Evolutionary conservation across 2,888 invertebrate species (phyloP), one percentile per base, ranked within the genome.

Genomic region (Drosophila imparisetae): DNA sequence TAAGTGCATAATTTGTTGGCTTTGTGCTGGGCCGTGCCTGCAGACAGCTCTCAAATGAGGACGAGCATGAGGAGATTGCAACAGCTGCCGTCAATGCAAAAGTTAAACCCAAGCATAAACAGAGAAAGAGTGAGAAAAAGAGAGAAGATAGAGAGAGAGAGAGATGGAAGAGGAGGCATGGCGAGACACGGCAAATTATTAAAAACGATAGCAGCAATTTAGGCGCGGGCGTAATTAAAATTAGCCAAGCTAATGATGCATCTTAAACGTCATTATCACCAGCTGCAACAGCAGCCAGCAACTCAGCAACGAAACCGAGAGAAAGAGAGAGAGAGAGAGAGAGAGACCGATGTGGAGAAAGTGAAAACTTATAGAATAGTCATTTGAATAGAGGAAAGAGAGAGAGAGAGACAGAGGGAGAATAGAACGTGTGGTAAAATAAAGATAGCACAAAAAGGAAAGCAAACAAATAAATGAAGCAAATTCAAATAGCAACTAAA

Each of bases 191-290:
- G 77, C 81, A 64, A 81, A 77, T 86, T 85, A 86, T 89, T 89
- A 89, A 86, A 84, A 89, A 84, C 84, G 73, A 89, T 85, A 89
- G 89, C 89, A 81, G 89, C 80, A 85, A 85, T 85, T 89, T 81
- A 71, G 84, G 84, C 87, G 72, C 60, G 71, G 70, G 74, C 72
- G 89, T 86, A 86, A 85, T 89, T 85, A 86, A 89, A 86, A 85
- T 85, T 89, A 89, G 89, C 82, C 81, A 83, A 80, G 75, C 80
- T 89, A 85, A 85, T 86, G 89, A 89, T 83, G 87, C 85, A 86
- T 85, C 89, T 79, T 83, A 89, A 86, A 71, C 65, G 76, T 64
- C 71, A 75, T 75, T 72, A 78, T 70, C 67, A 73, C 24, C 70
- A 71, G 40, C 60, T 40, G 45, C 29, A 67, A 67, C 49, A 61